phyloP scores from a whole-genome alignment of 2,797 vertebrate species.

The Decapterus maruadsi region DNA sequence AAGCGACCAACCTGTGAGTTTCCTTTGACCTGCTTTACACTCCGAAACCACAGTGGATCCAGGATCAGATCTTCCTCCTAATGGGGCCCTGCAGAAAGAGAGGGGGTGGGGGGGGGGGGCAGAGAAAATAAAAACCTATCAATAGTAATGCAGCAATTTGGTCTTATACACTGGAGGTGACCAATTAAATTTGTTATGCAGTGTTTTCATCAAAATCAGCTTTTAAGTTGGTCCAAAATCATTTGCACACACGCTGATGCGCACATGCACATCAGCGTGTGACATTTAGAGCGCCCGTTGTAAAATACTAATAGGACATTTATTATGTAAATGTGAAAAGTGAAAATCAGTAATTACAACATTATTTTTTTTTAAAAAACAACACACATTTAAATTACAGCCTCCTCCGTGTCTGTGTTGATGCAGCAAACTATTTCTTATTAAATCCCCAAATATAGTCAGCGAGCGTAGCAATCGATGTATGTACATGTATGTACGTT shows the following conservation, averaged over 20 bases:
- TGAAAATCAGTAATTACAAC: constrained; percentile 50
- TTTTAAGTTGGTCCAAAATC: constrained; percentile 40
- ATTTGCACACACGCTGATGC: constrained; percentile 27
- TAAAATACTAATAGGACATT: constrained; percentile 45
- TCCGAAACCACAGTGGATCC: background rate
- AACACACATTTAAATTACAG: constrained; percentile 39
- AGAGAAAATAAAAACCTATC: background rate
- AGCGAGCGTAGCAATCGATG: constrained; percentile 44
- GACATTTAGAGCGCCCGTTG: constrained; percentile 59
- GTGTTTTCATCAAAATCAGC: constrained; percentile 43
- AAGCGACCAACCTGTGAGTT: background rate
- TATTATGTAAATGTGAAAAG: constrained; percentile 55
- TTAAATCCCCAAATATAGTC: constrained; percentile 29
- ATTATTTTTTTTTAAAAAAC: constrained; percentile 45
- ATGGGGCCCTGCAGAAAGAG: background rate
- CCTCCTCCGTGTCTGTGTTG: constrained; percentile 26
- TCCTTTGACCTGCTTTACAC: background rate
- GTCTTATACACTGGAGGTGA: constrained; percentile 22
- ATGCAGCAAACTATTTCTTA: constrained; percentile 47
- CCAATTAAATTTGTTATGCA: constrained; percentile 29
- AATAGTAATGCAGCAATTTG: background rate
- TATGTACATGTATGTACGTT: constrained; percentile 35
- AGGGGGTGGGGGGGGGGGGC: no score
- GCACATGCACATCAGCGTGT: constrained; percentile 56
- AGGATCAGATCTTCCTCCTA: background rate